Conservation (phyloP, 1,140 invertebrate species). For the Calliopsis andreniformis region DNA sequence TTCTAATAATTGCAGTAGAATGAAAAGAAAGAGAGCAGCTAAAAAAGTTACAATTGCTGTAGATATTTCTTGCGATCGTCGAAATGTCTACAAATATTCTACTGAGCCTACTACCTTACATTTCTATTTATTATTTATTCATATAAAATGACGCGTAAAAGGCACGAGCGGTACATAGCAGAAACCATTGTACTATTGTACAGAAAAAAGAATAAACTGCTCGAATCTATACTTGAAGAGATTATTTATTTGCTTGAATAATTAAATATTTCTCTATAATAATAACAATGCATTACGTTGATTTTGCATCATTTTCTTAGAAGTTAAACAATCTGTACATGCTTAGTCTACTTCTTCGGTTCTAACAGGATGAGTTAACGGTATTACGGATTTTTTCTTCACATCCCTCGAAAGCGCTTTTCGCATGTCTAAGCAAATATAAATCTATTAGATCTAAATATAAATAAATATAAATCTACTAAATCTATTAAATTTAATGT, state of each 20-base stretch:
- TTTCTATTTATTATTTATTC: constrained; percentile 81
- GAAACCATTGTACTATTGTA: constrained; percentile 79
- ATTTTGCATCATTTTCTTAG: background rate
- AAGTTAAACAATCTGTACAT: too few species aligned
- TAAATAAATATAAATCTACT: too few species aligned
- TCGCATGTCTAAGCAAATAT: constrained; percentile 92
- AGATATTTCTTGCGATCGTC: constrained; percentile 45
- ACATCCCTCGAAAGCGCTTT: constrained; percentile 97
- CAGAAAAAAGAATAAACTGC: constrained; percentile 76
- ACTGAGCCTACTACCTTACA: constrained; percentile 65
- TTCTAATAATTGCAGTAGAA: constrained; percentile 64
- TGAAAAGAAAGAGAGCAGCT: constrained; percentile 55
- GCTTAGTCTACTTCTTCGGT: constrained; percentile 96
- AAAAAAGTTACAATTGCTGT: constrained; percentile 49
- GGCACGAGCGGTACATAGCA: constrained; percentile 69
- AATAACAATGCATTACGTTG: background rate
- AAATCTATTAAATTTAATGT: too few species aligned
- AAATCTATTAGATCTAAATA: too few species aligned
- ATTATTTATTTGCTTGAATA: constrained; percentile 23
- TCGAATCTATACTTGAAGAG: constrained; percentile 50
- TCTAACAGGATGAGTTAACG: constrained; percentile 95
- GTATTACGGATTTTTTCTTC: constrained; percentile 96
- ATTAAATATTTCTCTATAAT: constrained; percentile 1
- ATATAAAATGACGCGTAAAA: constrained; percentile 70
- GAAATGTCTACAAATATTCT: constrained; percentile 62